Evolutionary conservation across 2,113 vertebrate species (phyloP).

Genomic region (Ascaphus truei): DNA sequence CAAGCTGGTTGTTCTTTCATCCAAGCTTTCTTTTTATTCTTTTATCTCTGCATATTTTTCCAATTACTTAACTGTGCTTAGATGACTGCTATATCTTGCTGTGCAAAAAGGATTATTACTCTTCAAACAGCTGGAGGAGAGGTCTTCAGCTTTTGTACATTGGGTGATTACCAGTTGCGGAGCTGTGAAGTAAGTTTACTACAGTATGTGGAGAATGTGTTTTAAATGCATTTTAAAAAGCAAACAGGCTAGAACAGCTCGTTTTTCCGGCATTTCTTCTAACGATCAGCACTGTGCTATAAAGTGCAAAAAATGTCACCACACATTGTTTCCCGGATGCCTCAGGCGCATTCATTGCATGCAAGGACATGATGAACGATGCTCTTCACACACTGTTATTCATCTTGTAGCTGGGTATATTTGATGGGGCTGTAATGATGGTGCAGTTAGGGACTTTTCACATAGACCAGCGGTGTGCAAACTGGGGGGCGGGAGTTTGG

Average conservation of each 20-base stretch:
- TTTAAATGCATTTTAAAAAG: background rate
- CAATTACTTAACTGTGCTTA: constrained; percentile 53
- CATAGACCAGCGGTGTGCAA: too few relatives aligned
- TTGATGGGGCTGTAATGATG: too few relatives aligned
- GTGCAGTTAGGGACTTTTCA: too few relatives aligned
- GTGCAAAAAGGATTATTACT: constrained; percentile 48
- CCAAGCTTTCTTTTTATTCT: too few relatives aligned
- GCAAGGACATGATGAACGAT: too few relatives aligned
- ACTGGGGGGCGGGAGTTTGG: too few relatives aligned
- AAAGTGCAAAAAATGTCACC: too few relatives aligned
- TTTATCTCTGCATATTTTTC: constrained; percentile 47
- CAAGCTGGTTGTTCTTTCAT: background rate
- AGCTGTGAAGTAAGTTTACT: constrained; percentile 42
- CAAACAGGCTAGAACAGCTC: background rate
- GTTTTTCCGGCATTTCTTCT: background rate
- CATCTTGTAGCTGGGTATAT: too few relatives aligned
- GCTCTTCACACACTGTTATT: too few relatives aligned
- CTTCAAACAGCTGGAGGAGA: constrained; percentile 51
- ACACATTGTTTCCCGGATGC: too few relatives aligned
- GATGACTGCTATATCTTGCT: constrained; percentile 47
- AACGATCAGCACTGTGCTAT: background rate
- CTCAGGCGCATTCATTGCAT: too few relatives aligned
- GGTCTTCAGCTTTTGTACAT: constrained; percentile 43
- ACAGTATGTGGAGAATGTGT: constrained; percentile 46
- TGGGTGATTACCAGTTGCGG: too few relatives aligned